These are phyloP conservation scores for Icerya purchasi DNA, from an alignment of 2,888 invertebrate species.

Conservation along the genomic window DNA sequence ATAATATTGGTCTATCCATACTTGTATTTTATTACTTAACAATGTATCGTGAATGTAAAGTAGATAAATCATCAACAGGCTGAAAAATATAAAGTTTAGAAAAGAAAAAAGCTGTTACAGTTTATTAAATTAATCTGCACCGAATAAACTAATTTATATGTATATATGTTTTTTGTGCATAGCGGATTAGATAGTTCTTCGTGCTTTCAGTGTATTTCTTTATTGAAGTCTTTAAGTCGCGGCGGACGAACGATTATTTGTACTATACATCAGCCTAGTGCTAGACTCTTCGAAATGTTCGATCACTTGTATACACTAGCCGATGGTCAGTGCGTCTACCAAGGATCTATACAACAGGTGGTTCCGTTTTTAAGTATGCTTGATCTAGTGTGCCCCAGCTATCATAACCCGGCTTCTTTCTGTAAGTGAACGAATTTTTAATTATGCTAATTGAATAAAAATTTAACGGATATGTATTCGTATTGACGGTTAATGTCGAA, in stretches of 20 bases:
- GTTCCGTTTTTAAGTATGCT: slow-evolving; percentile 62
- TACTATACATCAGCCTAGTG: slow-evolving; percentile 92
- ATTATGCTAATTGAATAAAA: no score
- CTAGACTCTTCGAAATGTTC: slow-evolving; percentile 87
- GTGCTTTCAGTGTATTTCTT: slow-evolving; percentile 78
- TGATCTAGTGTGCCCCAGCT: slow-evolving; percentile 75
- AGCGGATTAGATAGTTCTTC: slow-evolving; percentile 89
- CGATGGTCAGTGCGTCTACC: slow-evolving; percentile 86
- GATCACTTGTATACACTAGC: slow-evolving; percentile 84
- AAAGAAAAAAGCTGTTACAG: background rate
- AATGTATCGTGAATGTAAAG: no score
- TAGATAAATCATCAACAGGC: no score
- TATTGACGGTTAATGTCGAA: no score
- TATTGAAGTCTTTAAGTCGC: slow-evolving; percentile 67
- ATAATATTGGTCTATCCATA: no score
- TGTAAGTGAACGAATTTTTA: slow-evolving; percentile 31
- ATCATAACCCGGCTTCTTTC: slow-evolving; percentile 93
- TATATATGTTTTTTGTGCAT: slow-evolving; percentile 17
- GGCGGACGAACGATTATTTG: slow-evolving; percentile 88
- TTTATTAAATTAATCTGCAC: no score
- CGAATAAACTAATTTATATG: background rate
- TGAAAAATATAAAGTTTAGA: background rate
- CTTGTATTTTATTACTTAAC: no score
- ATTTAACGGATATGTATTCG: no score
- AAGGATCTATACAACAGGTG: slow-evolving; percentile 64